A percentile compares a stretch with the other conserved stretches of the same genome.
Evolutionary conservation across 2,888 invertebrate genomes (phyloP).

Genomic region (Synanthedon tipuliformis): DNA sequence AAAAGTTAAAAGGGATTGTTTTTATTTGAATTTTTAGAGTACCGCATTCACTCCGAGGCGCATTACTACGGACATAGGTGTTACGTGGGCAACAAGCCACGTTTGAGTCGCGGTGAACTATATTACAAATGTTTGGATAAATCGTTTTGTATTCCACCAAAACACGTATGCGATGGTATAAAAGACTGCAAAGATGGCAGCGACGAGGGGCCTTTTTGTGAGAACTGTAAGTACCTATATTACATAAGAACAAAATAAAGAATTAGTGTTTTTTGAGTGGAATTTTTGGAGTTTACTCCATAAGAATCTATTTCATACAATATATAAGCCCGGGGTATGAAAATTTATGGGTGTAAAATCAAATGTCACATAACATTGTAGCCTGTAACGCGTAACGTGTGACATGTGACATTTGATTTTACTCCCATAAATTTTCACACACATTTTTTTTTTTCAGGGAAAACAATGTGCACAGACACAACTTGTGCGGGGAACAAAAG

Average conservation of each 20-base stretch:
- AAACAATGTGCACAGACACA: constrained; percentile 36
- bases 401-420: no score
- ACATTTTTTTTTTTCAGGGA: constrained; percentile 30
- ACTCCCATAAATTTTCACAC: no score
- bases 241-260: no score
- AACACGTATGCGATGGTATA: constrained; percentile 75
- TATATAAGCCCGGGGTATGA: no score
- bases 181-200: constrained; percentile 80
- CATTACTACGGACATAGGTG: neutral
- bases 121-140: constrained; percentile 34
- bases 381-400: no score
- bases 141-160: constrained; percentile 68
- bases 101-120: neutral
- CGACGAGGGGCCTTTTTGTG: constrained; percentile 73
- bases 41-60: neutral
- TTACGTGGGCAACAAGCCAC: neutral
- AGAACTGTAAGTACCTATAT: constrained; percentile 24
- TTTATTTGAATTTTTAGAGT: no score
- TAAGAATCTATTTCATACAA: no score
- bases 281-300: no score
- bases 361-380: no score
- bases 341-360: no score
- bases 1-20: no score
- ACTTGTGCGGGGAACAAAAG: constrained; percentile 27
- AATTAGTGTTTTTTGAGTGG: no score